Evolutionary conservation across 2,113 vertebrate genomes (phyloP).

Genomic region (Tauraco erythrolophus): DNA sequence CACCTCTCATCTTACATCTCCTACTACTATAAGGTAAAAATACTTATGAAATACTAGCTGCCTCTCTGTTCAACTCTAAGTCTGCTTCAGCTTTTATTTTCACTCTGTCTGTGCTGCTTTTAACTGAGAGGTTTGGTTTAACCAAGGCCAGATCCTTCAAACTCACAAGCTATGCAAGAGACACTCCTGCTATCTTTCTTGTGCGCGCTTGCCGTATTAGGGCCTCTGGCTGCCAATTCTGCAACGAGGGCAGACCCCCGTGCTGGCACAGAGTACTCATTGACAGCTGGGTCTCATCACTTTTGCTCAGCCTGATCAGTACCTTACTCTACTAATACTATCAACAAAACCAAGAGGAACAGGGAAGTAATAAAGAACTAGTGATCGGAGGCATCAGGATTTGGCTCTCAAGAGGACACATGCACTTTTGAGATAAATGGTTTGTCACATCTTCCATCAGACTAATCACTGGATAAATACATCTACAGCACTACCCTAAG

Average conservation of each 20-base stretch:
- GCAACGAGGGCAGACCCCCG: neutral
- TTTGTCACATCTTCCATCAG: neutral
- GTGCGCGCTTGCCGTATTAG: fast-evolving
- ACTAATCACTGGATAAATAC: neutral
- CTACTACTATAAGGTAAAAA: neutral
- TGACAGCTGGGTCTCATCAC: fast-evolving
- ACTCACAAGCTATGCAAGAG: neutral
- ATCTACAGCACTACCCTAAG: neutral
- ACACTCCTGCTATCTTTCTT: neutral
- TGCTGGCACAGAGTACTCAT: neutral
- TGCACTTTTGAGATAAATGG: fast-evolving
- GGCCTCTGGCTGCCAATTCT: neutral
- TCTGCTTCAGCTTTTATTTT: neutral
- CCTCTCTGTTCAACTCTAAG: neutral
- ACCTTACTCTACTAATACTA: neutral
- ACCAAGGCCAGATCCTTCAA: neutral
- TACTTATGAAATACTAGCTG: neutral
- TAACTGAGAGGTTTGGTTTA: neutral
- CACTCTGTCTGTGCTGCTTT: neutral
- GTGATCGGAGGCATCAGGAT: neutral
- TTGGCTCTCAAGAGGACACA: neutral
- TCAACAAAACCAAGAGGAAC: neutral
- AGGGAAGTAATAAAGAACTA: neutral
- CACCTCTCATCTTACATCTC: neutral
- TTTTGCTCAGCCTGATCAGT: neutral